These are phyloP conservation scores for Mystacides longicornis DNA, from an alignment of 2,888 invertebrate genomes.

Conservation along the genomic window DNA sequence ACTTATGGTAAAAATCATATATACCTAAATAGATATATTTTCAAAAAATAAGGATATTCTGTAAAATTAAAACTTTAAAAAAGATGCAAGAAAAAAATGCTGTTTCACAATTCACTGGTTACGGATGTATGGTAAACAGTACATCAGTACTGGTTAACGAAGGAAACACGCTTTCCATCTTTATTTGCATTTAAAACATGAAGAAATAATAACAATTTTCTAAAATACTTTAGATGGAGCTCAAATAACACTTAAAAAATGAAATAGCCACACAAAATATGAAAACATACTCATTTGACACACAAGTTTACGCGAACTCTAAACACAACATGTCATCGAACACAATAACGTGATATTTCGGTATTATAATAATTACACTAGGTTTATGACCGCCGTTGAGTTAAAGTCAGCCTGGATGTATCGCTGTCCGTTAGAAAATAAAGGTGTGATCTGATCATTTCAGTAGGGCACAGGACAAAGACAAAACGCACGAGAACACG, in stretches of 20 bases:
- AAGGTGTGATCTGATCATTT: slow-evolving; percentile 20
- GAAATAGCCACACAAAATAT: not conserved
- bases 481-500: slow-evolving; percentile 34
- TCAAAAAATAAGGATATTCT: too few relatives aligned
- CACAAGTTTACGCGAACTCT: not conserved
- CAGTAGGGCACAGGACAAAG: slow-evolving; percentile 39
- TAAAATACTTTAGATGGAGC: not conserved
- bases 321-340: not conserved
- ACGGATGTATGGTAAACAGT: too few relatives aligned
- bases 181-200: not conserved
- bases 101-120: too few relatives aligned
- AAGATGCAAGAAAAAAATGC: too few relatives aligned
- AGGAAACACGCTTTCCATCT: slow-evolving; percentile 1
- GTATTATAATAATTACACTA: not conserved
- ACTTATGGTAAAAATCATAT: too few relatives aligned
- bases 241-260: not conserved
- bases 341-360: not conserved
- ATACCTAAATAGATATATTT: too few relatives aligned
- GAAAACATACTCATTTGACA: slow-evolving; percentile 18
- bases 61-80: too few relatives aligned
- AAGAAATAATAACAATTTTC: not conserved
- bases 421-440: slow-evolving; percentile 9
- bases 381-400: not conserved
- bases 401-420: slow-evolving; percentile 7
- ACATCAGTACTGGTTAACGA: too few relatives aligned